Conservation (phyloP, 35 echinoderm and acorn worm species). For the Apostichopus californicus region DNA sequence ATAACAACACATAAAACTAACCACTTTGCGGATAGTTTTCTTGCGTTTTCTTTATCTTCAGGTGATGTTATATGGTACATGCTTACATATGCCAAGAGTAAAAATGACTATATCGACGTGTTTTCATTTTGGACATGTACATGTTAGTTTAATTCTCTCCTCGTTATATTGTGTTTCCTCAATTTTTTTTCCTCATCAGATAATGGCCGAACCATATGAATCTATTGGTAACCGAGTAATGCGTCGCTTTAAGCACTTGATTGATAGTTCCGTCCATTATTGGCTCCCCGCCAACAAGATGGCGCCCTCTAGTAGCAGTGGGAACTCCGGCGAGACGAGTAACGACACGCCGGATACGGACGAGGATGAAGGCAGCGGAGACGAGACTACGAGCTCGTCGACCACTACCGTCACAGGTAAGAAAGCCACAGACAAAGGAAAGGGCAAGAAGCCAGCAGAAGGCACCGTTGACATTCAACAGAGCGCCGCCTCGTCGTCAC, state of each 20-base stretch:
- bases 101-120: too few relatives aligned
- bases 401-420: background rate
- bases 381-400: constrained; percentile 2
- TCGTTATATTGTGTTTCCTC: too few relatives aligned
- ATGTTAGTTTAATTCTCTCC: too few relatives aligned
- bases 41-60: too few relatives aligned
- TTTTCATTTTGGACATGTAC: too few relatives aligned
- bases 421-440: background rate
- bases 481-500: constrained; percentile 1
- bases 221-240: constrained; percentile 90
- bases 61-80: too few relatives aligned
- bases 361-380: constrained; percentile 40
- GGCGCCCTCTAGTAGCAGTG: constrained; percentile 65
- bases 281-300: constrained; percentile 80
- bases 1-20: too few relatives aligned
- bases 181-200: constrained; percentile 27
- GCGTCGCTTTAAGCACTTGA: constrained; percentile 90
- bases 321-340: constrained; percentile 61
- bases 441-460: background rate
- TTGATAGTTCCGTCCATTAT: constrained; percentile 86
- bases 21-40: too few relatives aligned
- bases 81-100: too few relatives aligned
- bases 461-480: background rate
- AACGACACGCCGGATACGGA: constrained; percentile 46
- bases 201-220: constrained; percentile 91